phyloP scores from a whole-genome alignment of 2,888 invertebrate genomes.

The Cenopis cana region DNA sequence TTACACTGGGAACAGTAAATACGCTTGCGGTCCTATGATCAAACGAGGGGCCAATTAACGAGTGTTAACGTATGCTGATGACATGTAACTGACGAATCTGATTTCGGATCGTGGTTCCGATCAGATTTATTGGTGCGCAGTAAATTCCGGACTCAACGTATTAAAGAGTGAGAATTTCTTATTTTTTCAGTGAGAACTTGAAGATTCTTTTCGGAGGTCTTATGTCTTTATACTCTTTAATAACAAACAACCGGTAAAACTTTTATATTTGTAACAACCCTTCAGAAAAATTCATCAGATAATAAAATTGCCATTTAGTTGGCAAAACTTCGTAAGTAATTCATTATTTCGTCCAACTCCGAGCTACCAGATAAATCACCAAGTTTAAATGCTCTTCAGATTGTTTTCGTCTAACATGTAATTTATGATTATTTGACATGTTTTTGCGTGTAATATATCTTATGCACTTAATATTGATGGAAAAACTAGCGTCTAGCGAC shows the following conservation, averaged over 20 bases:
- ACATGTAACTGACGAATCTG: conserved; percentile 32
- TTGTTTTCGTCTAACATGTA: conserved; percentile 14
- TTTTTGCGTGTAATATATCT: background rate
- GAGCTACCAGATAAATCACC: conserved; percentile 14
- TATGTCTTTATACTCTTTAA: too few species aligned
- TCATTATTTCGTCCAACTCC: conserved; percentile 6
- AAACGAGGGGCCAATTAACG: conserved; percentile 39
- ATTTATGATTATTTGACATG: background rate
- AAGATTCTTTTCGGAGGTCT: too few species aligned
- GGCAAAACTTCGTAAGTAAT: conserved; percentile 4
- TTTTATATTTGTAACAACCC: background rate
- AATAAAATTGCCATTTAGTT: background rate
- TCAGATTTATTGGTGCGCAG: background rate
- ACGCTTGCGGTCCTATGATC: conserved; percentile 30
- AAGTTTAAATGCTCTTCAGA: conserved; percentile 19
- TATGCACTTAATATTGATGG: too few species aligned
- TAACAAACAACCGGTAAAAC: background rate
- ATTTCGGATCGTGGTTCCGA: conserved; percentile 25
- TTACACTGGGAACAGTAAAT: conserved; percentile 48
- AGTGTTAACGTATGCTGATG: conserved; percentile 36
- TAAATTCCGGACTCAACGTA: background rate
- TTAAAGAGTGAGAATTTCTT: background rate
- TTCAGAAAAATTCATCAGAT: background rate
- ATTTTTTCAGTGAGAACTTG: too few species aligned
- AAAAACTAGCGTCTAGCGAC: background rate